Evolutionary conservation across 2,888 invertebrate species (phyloP), one percentile per base, ranked within the genome.

Genomic region (Salticus scenicus): DNA sequence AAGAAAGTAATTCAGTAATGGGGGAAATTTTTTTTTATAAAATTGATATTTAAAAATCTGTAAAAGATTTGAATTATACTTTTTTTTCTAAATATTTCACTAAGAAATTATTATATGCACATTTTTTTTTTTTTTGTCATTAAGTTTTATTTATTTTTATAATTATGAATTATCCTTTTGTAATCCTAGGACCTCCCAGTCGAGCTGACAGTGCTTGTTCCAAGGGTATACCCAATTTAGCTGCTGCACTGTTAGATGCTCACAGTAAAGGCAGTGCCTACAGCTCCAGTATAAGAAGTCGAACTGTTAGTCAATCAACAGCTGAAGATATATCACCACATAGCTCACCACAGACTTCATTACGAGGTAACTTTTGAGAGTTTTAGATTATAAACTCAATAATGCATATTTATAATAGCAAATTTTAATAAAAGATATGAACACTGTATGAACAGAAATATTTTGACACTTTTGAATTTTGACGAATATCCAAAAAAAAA

Each of bases 211-310:
- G 83, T 78, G 69, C 83, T 24, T 76, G 80, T 30, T 80, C 87
- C 24, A 71, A 73, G 28, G 84, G 82, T 8, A 84, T 77, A 4
- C 75, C 93, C 51, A 93, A 93, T 89, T 91, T 94, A 67, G 93
- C 94, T 69, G 93, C 93, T 51, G 93, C 93, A 4, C 91, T 93
- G 27, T 91, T 94, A 87, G 94, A 94, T 80, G 89, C 81, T 87
- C 88, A 87, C 42, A 69, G 85, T n/a, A 83, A 81, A 27, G 77
- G 85, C 12, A 70, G 74, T 64, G 72, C 80, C n/a, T 87, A 83
- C 67, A 87, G 79, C 30, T 72, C 87, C 4, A 83, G 76, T n/a
- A 66, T 83, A 33, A 64, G 87, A 8, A 87, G 76, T 33, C 71
- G 87, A 17, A 83, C 87, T 17, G 69, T 78, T 24, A 87, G 87